Percentiles rank a stretch among this genome's conserved stretches.
These are phyloP conservation scores for Augiades crinisus DNA, from an alignment of 2,888 invertebrate genomes.

Conservation along the genomic window DNA sequence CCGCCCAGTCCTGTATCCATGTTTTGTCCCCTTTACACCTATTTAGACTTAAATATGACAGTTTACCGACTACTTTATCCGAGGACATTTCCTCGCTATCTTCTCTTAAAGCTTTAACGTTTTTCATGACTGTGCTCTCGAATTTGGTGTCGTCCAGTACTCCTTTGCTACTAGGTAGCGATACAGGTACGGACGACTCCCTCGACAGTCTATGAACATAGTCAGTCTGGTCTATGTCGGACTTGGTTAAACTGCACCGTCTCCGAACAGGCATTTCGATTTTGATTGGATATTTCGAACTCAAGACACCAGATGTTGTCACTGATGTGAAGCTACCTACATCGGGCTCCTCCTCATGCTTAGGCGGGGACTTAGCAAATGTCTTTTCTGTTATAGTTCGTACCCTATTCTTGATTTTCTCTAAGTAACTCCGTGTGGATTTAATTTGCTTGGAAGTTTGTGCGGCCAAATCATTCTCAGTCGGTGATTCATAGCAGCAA, in stretches of 20 bases:
- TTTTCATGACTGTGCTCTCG: conserved; percentile 65
- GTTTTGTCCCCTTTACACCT: conserved; percentile 76
- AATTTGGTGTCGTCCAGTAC: conserved; percentile 53
- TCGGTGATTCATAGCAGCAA: conserved; percentile 81
- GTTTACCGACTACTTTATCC: conserved; percentile 63
- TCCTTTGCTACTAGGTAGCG: conserved; percentile 56
- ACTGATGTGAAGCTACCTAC: conserved; percentile 86
- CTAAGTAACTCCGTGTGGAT: conserved; percentile 80
- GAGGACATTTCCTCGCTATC: conserved; percentile 54
- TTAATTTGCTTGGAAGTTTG: conserved; percentile 76
- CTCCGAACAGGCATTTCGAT: conserved; percentile 54
- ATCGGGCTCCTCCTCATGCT: conserved; percentile 69
- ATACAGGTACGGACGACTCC: conserved; percentile 71
- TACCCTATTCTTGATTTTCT: conserved; percentile 83
- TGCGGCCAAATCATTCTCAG: conserved; percentile 66
- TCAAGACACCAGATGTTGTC: conserved; percentile 86
- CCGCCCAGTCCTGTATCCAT: conserved; percentile 85
- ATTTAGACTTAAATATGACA: conserved; percentile 72
- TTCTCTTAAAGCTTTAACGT: conserved; percentile 60
- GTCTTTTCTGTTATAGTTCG: conserved; percentile 79
- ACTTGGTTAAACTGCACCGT: conserved; percentile 84
- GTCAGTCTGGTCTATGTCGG: conserved; percentile 85
- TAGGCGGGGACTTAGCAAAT: conserved; percentile 76
- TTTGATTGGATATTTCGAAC: conserved; percentile 68
- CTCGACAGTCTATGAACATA: conserved; percentile 74